phyloP scores from a whole-genome alignment of 2,113 vertebrate species.

The Corynorhinus townsendii region DNA sequence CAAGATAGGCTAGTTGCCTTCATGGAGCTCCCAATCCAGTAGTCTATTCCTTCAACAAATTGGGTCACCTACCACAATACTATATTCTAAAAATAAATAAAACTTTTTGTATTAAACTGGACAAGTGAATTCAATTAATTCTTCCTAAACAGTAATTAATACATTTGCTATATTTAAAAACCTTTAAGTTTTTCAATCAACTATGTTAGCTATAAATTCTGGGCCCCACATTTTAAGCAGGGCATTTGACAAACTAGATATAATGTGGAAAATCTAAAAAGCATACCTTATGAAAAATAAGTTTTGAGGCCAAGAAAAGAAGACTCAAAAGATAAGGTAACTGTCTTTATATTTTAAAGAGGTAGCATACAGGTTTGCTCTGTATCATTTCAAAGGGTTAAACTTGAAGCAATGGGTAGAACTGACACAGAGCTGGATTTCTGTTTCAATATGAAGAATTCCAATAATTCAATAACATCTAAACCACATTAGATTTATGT shows the following conservation, averaged over 20 bases:
- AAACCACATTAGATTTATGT: not conserved
- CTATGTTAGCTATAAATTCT: slow-evolving; percentile 25
- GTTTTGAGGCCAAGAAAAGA: not conserved
- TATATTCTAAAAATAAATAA: slow-evolving; percentile 30
- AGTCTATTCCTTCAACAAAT: not conserved
- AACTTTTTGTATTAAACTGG: not conserved
- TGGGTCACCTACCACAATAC: not conserved
- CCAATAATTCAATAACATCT: not conserved
- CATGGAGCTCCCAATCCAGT: not conserved
- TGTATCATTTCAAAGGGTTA: slow-evolving; percentile 26
- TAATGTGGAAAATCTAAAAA: slow-evolving; percentile 31
- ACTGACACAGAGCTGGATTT: not conserved
- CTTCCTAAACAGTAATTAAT: not conserved
- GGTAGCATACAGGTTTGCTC: not conserved
- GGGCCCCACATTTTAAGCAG: not conserved
- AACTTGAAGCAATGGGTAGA: not conserved
- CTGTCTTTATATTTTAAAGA: not conserved
- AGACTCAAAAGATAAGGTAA: not conserved
- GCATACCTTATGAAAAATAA: not conserved
- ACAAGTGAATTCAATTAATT: not conserved
- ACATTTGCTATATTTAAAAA: not conserved
- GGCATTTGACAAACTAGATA: not conserved
- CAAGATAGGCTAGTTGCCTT: not conserved
- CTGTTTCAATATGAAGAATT: slow-evolving; percentile 17
- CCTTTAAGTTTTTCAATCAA: slow-evolving; percentile 16